Conservation (phyloP, 2,113 vertebrate species). For the Anolis carolinensis region DNA sequence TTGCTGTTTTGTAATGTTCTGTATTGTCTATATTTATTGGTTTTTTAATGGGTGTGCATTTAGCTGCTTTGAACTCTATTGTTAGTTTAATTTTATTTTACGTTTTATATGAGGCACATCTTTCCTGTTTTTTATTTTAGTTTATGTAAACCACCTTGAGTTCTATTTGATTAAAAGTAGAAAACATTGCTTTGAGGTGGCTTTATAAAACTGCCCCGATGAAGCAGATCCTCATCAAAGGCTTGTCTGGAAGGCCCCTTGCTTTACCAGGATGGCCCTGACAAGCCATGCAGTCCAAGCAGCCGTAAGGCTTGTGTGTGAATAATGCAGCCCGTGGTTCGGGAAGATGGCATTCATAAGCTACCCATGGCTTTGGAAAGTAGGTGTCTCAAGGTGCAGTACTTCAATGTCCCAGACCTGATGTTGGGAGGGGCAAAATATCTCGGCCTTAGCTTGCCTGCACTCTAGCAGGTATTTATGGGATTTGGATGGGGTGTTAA, state of each 20-base stretch:
- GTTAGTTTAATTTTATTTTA: too few relatives aligned
- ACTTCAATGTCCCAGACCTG: not conserved
- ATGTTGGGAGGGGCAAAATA: not conserved
- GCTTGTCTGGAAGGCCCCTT: not conserved
- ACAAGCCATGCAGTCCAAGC: not conserved
- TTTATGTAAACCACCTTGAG: too few relatives aligned
- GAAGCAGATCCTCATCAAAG: not conserved
- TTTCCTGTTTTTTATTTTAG: too few relatives aligned
- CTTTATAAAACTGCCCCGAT: not conserved
- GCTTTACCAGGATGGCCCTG: not conserved
- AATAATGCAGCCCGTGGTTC: not conserved
- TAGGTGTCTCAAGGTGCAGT: not conserved
- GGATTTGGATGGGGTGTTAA: not conserved
- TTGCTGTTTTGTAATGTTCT: too few relatives aligned
- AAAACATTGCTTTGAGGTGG: not conserved
- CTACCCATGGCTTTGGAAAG: not conserved
- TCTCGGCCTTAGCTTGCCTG: not conserved
- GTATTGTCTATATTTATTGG: too few relatives aligned
- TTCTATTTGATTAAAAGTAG: too few relatives aligned
- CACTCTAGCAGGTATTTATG: too few relatives aligned
- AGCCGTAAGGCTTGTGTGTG: not conserved
- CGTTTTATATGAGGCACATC: too few relatives aligned
- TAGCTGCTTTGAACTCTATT: too few relatives aligned
- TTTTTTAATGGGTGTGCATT: too few relatives aligned
- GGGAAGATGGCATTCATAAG: too few relatives aligned